Conservation (phyloP, 2,113 vertebrate species). For the Tupaia chinensis region DNA sequence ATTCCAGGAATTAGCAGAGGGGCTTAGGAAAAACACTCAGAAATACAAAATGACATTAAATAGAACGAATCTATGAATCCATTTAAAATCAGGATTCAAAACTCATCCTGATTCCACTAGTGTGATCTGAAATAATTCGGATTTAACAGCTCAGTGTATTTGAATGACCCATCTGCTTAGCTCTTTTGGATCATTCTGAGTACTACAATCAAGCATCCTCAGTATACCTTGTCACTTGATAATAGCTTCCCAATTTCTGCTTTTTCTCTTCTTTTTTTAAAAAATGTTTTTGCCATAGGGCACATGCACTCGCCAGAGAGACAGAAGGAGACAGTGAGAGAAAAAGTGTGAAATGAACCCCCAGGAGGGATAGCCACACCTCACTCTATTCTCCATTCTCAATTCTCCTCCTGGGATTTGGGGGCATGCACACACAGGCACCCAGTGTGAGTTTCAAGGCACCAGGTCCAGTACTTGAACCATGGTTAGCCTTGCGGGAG, state of each 20-base stretch:
- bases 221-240: background rate
- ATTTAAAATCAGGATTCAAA: background rate
- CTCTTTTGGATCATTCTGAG: background rate
- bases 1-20: constrained; percentile 62
- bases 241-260: background rate
- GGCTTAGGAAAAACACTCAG: constrained; percentile 54
- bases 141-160: background rate
- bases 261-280: too few relatives aligned
- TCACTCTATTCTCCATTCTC: too few relatives aligned
- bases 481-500: too few relatives aligned
- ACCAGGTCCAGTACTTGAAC: too few relatives aligned
- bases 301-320: too few relatives aligned
- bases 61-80: background rate
- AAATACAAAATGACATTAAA: constrained; percentile 33
- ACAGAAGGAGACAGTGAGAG: too few relatives aligned
- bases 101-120: background rate
- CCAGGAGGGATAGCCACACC: too few relatives aligned
- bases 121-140: background rate
- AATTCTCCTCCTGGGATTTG: too few relatives aligned
- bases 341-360: too few relatives aligned
- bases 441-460: too few relatives aligned
- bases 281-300: too few relatives aligned
- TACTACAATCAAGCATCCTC: background rate
- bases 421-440: too few relatives aligned
- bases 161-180: background rate